A percentile compares a stretch with the other conserved stretches of the same genome.
Conservation (phyloP, 2,797 vertebrate genomes). For the Tokudaia tokunoshimensis region DNA sequence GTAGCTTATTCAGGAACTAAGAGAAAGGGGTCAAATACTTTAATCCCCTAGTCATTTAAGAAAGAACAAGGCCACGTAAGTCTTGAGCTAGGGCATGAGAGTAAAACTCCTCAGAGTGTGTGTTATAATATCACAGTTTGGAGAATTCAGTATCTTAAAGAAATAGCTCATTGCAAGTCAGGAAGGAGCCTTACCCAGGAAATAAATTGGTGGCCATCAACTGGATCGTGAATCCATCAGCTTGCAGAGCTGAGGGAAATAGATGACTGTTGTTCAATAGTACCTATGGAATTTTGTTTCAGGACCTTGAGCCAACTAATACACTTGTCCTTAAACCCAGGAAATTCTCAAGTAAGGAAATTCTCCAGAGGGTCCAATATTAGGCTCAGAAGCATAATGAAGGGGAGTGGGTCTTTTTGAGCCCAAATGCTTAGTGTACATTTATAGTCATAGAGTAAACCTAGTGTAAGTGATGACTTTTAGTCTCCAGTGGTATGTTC, state of each 20-base stretch:
- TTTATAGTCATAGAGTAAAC: neutral
- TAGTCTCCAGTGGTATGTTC: neutral
- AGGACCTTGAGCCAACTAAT: neutral
- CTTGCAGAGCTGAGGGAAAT: neutral
- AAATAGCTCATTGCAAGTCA: neutral
- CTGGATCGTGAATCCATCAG: neutral
- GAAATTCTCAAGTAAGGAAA: neutral
- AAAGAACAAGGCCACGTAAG: neutral
- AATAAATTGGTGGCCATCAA: neutral
- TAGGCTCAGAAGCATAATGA: neutral
- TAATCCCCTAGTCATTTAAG: neutral
- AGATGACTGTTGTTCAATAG: neutral
- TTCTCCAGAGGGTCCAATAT: neutral
- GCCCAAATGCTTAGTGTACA: neutral
- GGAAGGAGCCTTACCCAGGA: neutral
- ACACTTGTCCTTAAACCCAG: neutral
- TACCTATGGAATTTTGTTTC: neutral
- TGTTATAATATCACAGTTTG: neutral
- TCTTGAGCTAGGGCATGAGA: neutral
- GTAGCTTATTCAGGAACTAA: neutral
- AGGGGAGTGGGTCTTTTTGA: neutral
- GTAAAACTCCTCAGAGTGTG: neutral
- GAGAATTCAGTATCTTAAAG: neutral
- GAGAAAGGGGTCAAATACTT: neutral
- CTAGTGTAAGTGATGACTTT: neutral